phyloP scores from a whole-genome alignment of 2,888 invertebrate species.

The Eilema depressum region DNA sequence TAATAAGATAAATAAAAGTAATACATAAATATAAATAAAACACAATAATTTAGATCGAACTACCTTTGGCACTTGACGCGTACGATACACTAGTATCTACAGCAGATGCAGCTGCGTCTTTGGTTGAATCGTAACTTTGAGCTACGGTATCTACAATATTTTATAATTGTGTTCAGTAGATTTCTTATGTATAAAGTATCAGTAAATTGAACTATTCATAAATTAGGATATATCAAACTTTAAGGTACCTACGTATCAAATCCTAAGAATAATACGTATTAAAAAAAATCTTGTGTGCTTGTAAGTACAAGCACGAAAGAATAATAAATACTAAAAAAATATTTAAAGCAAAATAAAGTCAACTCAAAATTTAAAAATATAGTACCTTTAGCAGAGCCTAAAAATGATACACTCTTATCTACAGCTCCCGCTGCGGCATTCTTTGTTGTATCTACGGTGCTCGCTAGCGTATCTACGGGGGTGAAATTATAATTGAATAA shows the following conservation, averaged over 20 bases:
- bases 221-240: too few species aligned
- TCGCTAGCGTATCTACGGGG: slow-evolving; percentile 63
- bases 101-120: slow-evolving; percentile 40
- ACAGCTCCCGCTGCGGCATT: slow-evolving; percentile 58
- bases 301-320: too few species aligned
- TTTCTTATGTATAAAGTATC: too few species aligned
- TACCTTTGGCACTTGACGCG: slow-evolving; percentile 66
- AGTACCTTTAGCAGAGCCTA: slow-evolving; percentile 68
- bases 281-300: too few species aligned
- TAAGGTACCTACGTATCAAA: too few species aligned
- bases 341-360: slow-evolving; percentile 20
- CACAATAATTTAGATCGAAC: slow-evolving; percentile 8
- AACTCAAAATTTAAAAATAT: slow-evolving; percentile 17
- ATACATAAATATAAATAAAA: not conserved
- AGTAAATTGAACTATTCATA: too few species aligned
- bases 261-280: too few species aligned
- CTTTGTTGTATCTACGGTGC: slow-evolving; percentile 67
- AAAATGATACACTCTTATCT: slow-evolving; percentile 62
- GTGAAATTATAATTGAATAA: not conserved
- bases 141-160: slow-evolving; percentile 64
- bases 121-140: slow-evolving; percentile 58
- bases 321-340: too few species aligned
- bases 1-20: slow-evolving; percentile 7
- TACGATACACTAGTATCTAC: slow-evolving; percentile 66
- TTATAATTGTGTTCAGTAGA: not conserved